Conservation (phyloP, 1,140 invertebrate genomes). For the Rhagoletis pomonella region DNA sequence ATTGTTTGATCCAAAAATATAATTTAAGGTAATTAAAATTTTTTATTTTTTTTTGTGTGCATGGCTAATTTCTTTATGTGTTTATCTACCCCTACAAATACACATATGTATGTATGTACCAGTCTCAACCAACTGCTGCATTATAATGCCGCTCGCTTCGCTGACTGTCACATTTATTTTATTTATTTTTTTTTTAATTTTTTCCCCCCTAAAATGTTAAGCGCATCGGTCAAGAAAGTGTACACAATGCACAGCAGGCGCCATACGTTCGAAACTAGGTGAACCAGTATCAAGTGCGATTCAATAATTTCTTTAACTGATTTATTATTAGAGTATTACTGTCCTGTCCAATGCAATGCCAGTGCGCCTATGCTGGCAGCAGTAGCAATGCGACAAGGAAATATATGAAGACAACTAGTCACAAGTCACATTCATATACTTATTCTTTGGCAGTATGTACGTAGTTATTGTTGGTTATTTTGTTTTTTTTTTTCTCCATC, state of each 20-base stretch:
- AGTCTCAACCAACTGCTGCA: too few species aligned
- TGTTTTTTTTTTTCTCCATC: neutral
- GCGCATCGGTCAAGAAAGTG: neutral
- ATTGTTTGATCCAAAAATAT: neutral
- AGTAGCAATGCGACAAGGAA: conserved; percentile 14
- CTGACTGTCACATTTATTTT: too few species aligned
- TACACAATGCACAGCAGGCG: neutral
- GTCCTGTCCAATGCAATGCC: neutral
- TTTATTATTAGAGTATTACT: conserved; percentile 46
- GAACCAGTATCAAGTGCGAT: conserved; percentile 24
- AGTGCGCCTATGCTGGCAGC: neutral
- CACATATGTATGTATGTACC: neutral
- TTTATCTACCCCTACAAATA: too few species aligned
- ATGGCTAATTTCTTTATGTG: too few species aligned
- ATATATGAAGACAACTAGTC: neutral
- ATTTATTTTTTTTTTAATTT: neutral
- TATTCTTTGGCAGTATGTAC: neutral
- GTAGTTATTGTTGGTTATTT: neutral
- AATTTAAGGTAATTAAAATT: neutral
- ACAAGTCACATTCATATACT: conserved; percentile 15
- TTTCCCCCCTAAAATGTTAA: neutral
- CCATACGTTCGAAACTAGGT: conserved; percentile 15
- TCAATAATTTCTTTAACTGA: conserved; percentile 34
- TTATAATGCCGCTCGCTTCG: too few species aligned
- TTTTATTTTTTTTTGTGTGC: too few species aligned